Evolutionary conservation across 2,888 invertebrate species (phyloP), one percentile per base, ranked within the genome.

Genomic region (Andrena chrysosceles): DNA sequence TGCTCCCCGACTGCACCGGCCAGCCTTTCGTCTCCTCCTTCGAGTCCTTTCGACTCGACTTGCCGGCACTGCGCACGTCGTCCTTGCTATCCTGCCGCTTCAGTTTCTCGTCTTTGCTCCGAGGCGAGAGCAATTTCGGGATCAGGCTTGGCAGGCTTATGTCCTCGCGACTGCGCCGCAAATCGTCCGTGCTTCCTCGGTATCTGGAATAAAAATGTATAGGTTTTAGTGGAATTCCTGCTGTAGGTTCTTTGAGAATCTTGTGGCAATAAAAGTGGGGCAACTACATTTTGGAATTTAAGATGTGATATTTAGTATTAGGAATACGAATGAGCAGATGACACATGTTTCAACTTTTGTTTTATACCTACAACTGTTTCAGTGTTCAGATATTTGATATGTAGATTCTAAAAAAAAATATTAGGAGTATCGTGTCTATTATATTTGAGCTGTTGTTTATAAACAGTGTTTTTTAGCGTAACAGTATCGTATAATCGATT

Each of bases 131-230:
- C 33, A 94, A 78, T 73, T 94, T 94, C n/a, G 94, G 94, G 35
- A 94, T 94, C 70, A 93, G 87, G 87, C 94, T 93, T 26, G 93
- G 93, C n/a, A 89, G 81, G 76, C 90, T 93, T 85, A 93, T 91
- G 56, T 92, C 93, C 73, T 93, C 93, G 35, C 93, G 91, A 73
- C 93, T 93, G 63, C 91, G 91, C n/a, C 94, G 89, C 64, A 94
- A 56, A 56, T 94, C 94, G 83, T 94, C 94, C 13, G 93, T 93
- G 73, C 93, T 94, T 29, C 93, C 93, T 82, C 94, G 89, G 75
- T 93, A 93, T 71, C 93, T 93, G 74, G 1, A 74, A 75, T n/a
- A 8, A 8, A 23, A 68, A 56, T 16, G 23, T 4, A 10, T n/a
- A 8, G 6, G n/a, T 7, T 48, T 70, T 2, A 64, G 16, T 56